Evolutionary conservation across 2,888 invertebrate genomes (phyloP).

Genomic region (Uloborus plumipes): DNA sequence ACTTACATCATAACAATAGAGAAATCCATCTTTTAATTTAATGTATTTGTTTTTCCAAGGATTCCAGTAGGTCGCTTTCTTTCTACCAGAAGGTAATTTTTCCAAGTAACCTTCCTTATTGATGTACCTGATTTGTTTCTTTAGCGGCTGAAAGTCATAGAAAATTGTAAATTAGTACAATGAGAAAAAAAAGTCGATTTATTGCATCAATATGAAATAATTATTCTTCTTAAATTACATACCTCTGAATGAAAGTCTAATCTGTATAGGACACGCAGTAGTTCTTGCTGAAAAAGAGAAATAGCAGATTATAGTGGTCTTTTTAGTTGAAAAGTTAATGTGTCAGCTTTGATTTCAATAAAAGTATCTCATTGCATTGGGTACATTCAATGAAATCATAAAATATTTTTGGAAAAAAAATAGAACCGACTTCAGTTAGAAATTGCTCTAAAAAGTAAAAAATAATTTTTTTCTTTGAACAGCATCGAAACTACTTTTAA

Average conservation of each 20-base stretch:
- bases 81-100: slow-evolving; percentile 74
- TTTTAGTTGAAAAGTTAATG: too few species aligned
- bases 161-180: not conserved
- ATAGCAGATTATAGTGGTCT: too few species aligned
- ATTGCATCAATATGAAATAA: not conserved
- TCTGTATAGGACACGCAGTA: slow-evolving; percentile 68
- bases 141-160: slow-evolving; percentile 23
- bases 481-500: too few species aligned
- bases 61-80: slow-evolving; percentile 75
- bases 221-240: slow-evolving; percentile 1
- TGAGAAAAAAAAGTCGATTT: not conserved
- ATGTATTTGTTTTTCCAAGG: slow-evolving; percentile 76
- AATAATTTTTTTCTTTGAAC: too few species aligned
- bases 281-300: slow-evolving; percentile 61
- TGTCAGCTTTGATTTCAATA: too few species aligned
- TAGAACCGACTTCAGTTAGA: too few species aligned
- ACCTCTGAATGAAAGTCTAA: slow-evolving; percentile 49
- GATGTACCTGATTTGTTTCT: slow-evolving; percentile 67
- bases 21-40: slow-evolving; percentile 74
- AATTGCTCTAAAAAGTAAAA: too few species aligned
- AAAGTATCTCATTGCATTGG: too few species aligned
- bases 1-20: slow-evolving; percentile 74
- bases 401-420: too few species aligned
- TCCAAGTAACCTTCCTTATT: slow-evolving; percentile 76
- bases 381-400: too few species aligned